A percentile compares a stretch with the other conserved stretches of the same genome.
phyloP scores from a whole-genome alignment of 1,140 invertebrate species.

The Samia ricini region DNA sequence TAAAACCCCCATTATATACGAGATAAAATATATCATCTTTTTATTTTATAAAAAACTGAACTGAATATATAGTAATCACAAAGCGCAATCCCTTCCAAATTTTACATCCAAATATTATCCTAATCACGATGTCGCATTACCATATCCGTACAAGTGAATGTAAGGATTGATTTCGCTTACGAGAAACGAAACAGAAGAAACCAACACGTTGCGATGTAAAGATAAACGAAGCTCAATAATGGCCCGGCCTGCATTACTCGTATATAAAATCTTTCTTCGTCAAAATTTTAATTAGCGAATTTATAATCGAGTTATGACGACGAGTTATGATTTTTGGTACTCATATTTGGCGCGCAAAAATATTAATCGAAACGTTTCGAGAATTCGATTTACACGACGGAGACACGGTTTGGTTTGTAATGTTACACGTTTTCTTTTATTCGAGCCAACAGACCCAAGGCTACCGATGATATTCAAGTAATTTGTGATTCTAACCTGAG shows the following conservation, averaged over 20 bases:
- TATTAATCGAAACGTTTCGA: neutral
- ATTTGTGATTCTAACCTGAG: too few relatives aligned
- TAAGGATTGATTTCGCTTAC: neutral
- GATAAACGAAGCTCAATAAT: slow-evolving; percentile 6
- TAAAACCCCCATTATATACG: too few relatives aligned
- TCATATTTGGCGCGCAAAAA: neutral
- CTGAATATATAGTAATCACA: neutral
- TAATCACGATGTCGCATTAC: neutral
- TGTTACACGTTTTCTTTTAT: neutral
- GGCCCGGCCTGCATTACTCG: slow-evolving; percentile 7
- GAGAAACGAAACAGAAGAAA: neutral
- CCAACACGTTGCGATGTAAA: slow-evolving; percentile 2
- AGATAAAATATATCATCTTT: too few relatives aligned
- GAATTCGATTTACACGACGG: neutral
- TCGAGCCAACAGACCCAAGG: too few relatives aligned
- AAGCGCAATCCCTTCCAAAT: neutral
- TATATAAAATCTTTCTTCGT: neutral
- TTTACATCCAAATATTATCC: neutral
- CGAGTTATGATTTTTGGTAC: slow-evolving; percentile 9
- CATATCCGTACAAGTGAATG: neutral
- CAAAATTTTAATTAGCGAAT: slow-evolving; percentile 14
- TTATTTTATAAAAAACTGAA: neutral
- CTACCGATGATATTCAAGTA: too few relatives aligned
- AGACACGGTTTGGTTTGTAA: neutral
- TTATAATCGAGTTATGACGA: slow-evolving; percentile 14